phyloP scores from a whole-genome alignment of 1,140 invertebrate species.

The Acromyrmex charruanus region DNA sequence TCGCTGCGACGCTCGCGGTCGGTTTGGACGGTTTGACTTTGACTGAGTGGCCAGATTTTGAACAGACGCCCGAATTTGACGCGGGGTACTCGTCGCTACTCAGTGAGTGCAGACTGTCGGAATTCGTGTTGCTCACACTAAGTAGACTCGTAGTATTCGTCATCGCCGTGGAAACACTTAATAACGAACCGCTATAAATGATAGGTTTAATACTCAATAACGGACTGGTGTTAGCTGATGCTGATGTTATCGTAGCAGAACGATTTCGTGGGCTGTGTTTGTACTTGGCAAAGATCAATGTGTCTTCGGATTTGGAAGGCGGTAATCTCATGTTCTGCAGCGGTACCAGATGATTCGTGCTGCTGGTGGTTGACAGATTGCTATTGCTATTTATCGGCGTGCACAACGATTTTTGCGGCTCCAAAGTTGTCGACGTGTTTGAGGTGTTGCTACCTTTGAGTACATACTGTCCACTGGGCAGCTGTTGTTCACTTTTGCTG shows the following conservation, averaged over 20 bases:
- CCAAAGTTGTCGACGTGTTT: constrained; percentile 79
- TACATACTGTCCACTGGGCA: constrained; percentile 83
- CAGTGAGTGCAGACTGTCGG: constrained; percentile 88
- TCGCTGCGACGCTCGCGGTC: constrained; percentile 82
- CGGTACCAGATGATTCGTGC: constrained; percentile 79
- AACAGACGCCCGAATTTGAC: constrained; percentile 72
- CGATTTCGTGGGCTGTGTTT: constrained; percentile 87
- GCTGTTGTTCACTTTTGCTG: constrained; percentile 94
- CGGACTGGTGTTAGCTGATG: constrained; percentile 90
- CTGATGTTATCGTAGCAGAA: constrained; percentile 87
- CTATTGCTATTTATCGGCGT: constrained; percentile 61
- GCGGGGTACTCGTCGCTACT: constrained; percentile 86
- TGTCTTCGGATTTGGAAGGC: constrained; percentile 93
- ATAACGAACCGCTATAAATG: constrained; percentile 85
- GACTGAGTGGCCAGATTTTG: constrained; percentile 69
- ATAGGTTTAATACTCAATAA: constrained; percentile 88
- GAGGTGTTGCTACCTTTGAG: constrained; percentile 83
- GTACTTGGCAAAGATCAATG: constrained; percentile 88
- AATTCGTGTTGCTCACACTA: constrained; percentile 85
- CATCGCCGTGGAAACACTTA: constrained; percentile 80
- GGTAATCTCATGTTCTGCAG: constrained; percentile 86
- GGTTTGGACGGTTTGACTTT: constrained; percentile 79
- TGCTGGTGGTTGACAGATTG: constrained; percentile 83
- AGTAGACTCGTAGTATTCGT: constrained; percentile 88
- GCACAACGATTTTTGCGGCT: constrained; percentile 74